Base-by-base conservation (phyloP, 2,888 invertebrate genomes). In the Troilus luridus region DNA sequence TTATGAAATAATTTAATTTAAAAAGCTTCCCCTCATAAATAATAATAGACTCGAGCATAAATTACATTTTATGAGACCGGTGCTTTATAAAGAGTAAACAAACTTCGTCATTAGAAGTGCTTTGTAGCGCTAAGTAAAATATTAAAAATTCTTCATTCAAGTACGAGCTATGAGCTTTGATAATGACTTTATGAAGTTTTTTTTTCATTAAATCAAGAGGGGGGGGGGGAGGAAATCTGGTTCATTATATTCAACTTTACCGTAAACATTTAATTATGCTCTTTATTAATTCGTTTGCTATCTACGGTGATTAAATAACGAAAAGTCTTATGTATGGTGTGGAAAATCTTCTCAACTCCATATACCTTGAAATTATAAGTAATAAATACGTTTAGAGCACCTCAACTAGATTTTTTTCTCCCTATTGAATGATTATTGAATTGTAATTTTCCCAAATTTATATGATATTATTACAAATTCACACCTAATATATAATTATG, bases 81-180 rank as follows among this genome's bases (percentile, higher is more conserved):
- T 41, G 17, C 27, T 8, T 6, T 77, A 27, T 77, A 77, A 77
- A 77, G 27, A 77, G 72, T 77, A 77, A 77, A 77, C 27, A 77
- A 77, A 77, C 72, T 77, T 41, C 41, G 19, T 77, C 72, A 77
- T 41, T 77, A 27, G 9, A 77, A 27, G 72, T 77, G 72, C 72
- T 77, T 77, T 41, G 72, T 24, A 67, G 27, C 67, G 67, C 27
- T 67, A 24, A 5, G 67, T 77, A 41, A 77, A 77, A 41, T 77
- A 77, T 77, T 77, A 77, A 77, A 77, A 77, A 77, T 17, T 77
- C 27, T 77, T 77, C 72, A 41, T 77, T 41, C 9, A 77, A 77
- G 72, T 41, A 77, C 41, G 41, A 77, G 72, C 41, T 77, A 19
- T 41, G 72, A 41, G 17, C 24, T 77, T 77, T 77, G 8, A 77